Base-by-base conservation (phyloP, 1,140 invertebrate species). In the Hormaphis cornu region DNA sequence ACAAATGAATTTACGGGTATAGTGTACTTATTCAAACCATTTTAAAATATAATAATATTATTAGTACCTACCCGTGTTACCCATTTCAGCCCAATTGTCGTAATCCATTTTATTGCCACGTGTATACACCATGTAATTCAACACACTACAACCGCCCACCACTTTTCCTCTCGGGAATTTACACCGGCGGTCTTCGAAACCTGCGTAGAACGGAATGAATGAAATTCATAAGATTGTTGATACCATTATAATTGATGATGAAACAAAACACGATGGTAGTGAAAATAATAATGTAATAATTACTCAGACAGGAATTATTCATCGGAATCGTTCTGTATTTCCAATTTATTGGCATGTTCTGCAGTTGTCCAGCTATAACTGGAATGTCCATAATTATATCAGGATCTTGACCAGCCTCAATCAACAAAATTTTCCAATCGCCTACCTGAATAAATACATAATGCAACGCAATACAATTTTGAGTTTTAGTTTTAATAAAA, bases 11-110 rank as follows among this genome's bases (percentile, higher is more conserved):
- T n/a, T 73, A 70, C 28, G 76, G 77, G 16, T 22, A n/a, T 3
- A 42, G 6, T n/a, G 16, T 42, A 16, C 1, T n/a, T n/a, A n/a
- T 80, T 73, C 72, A 91, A 35, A 83, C 83, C 73, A 93, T 93
- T 76, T 92, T 93, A 0, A 86, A 87, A 12, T 7, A 44, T 8
- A 5, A 91, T 74, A 0, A 93, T 81, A 48, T 92, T 86, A 1
- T 83, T 90, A 96, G 18, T 85, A 85, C 93, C 93, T 96, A 0
- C 89, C 90, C 0, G n/a, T 16, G 69, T 75, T 75, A 9, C 76
- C 70, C 71, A 74, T 71, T 24, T 70, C 61, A 16, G 80, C 81
- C 83, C 84, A 86, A 22, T 79, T 70, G 72, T 86, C 81, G 74
- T 83, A 86, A 74, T 86, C 83, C 52, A 72, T 74, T 12, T 79